Conservation (phyloP, 2,797 vertebrate genomes). For the Falco biarmicus region DNA sequence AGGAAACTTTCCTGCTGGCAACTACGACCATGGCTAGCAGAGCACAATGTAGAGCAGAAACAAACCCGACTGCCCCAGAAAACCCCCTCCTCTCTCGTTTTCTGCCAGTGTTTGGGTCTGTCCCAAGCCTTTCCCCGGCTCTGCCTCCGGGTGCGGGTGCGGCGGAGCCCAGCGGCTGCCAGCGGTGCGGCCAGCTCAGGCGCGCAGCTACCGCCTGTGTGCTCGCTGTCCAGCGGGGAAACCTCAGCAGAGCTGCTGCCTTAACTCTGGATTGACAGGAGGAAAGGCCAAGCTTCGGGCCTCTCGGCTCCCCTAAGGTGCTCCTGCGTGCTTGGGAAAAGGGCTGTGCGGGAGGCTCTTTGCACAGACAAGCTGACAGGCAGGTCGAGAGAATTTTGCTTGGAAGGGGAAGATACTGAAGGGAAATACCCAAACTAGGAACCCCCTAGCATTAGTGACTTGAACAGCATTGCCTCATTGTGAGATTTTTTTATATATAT, state of each 20-base stretch:
- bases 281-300: background rate
- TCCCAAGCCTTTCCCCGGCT: background rate
- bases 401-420: background rate
- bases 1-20: background rate
- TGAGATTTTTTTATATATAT: background rate
- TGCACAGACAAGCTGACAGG: background rate
- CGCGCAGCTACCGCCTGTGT: background rate
- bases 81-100: background rate
- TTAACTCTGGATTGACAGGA: background rate
- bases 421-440: background rate
- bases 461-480: background rate
- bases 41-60: background rate
- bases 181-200: background rate
- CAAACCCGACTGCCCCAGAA: background rate
- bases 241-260: background rate
- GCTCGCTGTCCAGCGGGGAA: background rate
- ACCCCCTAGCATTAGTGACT: background rate
- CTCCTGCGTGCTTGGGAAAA: background rate
- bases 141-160: rapidly evolving
- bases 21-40: background rate
- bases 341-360: background rate
- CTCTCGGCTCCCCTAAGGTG: background rate
- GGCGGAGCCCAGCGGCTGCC: background rate
- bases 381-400: background rate
- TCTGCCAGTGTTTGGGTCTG: background rate